Evolutionary conservation across 2,888 invertebrate genomes (phyloP), one percentile per base, ranked within the genome.

Genomic region (Chironomus riparius): DNA sequence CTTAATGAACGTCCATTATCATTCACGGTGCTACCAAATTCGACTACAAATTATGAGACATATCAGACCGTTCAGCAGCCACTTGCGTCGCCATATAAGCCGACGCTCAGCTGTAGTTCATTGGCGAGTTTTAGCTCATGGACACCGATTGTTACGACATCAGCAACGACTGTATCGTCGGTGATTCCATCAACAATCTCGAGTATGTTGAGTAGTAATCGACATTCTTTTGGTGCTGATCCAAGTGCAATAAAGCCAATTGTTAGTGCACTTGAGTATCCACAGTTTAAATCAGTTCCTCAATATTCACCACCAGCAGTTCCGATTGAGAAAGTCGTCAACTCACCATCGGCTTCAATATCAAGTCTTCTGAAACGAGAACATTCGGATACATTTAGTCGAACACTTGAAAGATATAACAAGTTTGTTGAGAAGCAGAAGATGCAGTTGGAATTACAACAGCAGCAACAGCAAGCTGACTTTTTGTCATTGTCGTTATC

Each of bases 401-500:
- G 18, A 18, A 18, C 69, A 10, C 21, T 73, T 10, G 73, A 73
- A 13, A 18, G 50, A 5, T 73, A 76, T 13, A 50, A 76, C 50
- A 24, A 69, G n/a, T 47, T 76, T 38, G 3, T 76, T 15, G 74
- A 75, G 28, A 38, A 68, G 48, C 65, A 75, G 47, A 21, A 74
- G 7, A 12, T 28, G 10, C 74, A 74, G 10, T 4, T 71, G 12
- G 71, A 71, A 71, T 56, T 71, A 28, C 47, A n/a, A n/a, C n/a
- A 61, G 3, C 73, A 73, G n/a, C 73, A 73, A 21, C 73, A 62
- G 22, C 65, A 62, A 13, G 65, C 28, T 22, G 83, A 83, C 77
- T 84, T 83, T 78, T 79, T 84, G 77, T 84, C 84, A 72, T 78
- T 84, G 76, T 84, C 84, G 50, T 80, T 84, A 78, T 84, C 84